Evolutionary conservation across 2,797 vertebrate genomes (phyloP).

Genomic region (Tragelaphus eurycerus): DNA sequence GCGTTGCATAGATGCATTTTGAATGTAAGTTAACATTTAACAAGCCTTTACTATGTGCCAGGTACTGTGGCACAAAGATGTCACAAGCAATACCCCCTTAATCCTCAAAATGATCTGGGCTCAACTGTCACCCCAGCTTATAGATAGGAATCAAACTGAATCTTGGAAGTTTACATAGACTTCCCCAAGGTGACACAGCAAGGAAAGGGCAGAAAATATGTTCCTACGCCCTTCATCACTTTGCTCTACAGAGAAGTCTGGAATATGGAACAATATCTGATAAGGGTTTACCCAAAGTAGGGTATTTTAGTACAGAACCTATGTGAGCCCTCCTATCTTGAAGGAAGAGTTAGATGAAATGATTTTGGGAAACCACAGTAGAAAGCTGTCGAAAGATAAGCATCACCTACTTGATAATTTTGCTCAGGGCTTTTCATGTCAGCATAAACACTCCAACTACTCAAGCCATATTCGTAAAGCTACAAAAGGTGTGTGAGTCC

Average conservation of each 20-base stretch:
- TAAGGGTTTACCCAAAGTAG: background rate
- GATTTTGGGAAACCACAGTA: background rate
- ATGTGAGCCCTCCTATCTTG: background rate
- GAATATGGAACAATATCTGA: background rate
- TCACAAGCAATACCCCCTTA: background rate
- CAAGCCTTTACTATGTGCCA: background rate
- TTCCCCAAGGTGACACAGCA: background rate
- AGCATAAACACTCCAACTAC: background rate
- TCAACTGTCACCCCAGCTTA: background rate
- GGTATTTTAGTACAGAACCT: background rate
- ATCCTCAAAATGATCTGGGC: background rate
- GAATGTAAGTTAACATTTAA: slow-evolving; percentile 4
- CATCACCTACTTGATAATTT: background rate
- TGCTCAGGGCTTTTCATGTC: background rate
- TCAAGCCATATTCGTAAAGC: background rate
- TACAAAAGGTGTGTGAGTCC: background rate
- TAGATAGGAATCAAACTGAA: background rate
- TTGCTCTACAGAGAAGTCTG: background rate
- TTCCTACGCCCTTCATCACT: background rate
- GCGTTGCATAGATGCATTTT: background rate
- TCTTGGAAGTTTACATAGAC: background rate
- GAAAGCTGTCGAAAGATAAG: background rate
- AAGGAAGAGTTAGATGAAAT: background rate
- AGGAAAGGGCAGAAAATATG: background rate
- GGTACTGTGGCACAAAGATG: background rate